These are phyloP conservation scores for Drosophila incognita DNA, from an alignment of 2,888 invertebrate genomes.

Conservation along the genomic window DNA sequence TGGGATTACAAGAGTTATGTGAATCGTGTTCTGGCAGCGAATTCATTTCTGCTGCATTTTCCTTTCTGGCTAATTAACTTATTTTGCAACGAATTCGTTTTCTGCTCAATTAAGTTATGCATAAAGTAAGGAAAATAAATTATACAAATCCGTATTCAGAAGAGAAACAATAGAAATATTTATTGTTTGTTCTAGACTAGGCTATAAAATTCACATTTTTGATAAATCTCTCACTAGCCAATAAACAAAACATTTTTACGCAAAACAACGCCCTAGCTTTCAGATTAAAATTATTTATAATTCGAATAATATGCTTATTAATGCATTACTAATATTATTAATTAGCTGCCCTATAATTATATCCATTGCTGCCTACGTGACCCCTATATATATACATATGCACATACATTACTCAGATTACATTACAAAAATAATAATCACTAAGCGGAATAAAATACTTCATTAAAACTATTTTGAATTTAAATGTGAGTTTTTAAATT, in stretches of 20 bases:
- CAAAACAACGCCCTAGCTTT: neutral
- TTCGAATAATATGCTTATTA: neutral
- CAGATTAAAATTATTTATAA: neutral
- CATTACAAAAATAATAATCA: neutral
- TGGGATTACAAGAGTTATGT: constrained; percentile 5
- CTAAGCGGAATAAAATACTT: neutral
- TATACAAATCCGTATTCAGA: constrained; percentile 6
- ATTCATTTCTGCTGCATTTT: neutral
- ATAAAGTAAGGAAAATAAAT: constrained; percentile 6
- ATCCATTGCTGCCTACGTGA: neutral
- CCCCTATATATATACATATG: neutral
- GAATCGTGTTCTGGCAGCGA: neutral
- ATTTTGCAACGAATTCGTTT: constrained; percentile 5
- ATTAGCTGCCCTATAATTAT: neutral
- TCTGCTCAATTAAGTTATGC: neutral
- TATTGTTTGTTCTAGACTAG: neutral
- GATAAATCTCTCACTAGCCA: constrained; percentile 10
- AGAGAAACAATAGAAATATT: constrained; percentile 8
- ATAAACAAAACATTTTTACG: constrained; percentile 13
- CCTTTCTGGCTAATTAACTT: neutral
- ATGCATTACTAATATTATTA: constrained; percentile 1
- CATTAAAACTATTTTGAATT: neutral
- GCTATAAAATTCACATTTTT: constrained; percentile 8
- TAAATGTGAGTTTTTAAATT: neutral
- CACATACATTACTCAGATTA: neutral